A percentile compares a stretch with the other conserved stretches of the same genome.
phyloP scores from a whole-genome alignment of 1,140 invertebrate genomes.

The Asbolus verrucosus region DNA sequence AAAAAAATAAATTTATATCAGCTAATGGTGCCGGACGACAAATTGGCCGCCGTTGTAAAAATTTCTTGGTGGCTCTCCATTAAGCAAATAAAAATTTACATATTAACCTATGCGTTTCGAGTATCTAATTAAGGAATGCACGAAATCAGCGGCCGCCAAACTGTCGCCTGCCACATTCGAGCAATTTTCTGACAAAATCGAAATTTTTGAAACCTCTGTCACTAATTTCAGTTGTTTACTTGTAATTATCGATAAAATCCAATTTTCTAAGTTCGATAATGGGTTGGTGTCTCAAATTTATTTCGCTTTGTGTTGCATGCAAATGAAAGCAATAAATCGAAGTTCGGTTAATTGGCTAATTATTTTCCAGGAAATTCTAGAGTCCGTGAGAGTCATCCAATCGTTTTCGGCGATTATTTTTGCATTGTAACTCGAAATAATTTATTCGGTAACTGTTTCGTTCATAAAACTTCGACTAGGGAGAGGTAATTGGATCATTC shows the following conservation, averaged over 20 bases:
- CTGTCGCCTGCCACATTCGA: neutral
- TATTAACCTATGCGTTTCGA: neutral
- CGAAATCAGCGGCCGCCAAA: too few relatives aligned
- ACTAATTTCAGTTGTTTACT: neutral
- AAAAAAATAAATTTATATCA: constrained; percentile 4
- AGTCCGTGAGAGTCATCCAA: neutral
- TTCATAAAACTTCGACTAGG: constrained; percentile 1
- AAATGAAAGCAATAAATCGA: neutral
- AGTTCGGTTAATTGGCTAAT: constrained; percentile 29
- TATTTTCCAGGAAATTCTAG: constrained; percentile 12
- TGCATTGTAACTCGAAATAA: constrained; percentile 34
- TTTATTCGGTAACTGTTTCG: constrained; percentile 3
- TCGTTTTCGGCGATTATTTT: constrained; percentile 10
- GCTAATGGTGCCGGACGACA: neutral
- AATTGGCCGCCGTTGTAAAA: constrained; percentile 1
- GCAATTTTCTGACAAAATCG: neutral
- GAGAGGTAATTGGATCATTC: constrained; percentile 30
- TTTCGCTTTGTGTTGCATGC: neutral
- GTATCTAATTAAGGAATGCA: too few relatives aligned
- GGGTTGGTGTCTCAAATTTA: neutral
- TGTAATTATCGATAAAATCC: neutral
- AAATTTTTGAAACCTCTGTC: neutral
- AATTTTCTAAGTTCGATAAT: neutral
- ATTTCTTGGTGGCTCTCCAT: neutral
- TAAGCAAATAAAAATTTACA: constrained; percentile 16